Base-by-base conservation (phyloP, 2,113 vertebrate genomes). In the Suricata suricatta region DNA sequence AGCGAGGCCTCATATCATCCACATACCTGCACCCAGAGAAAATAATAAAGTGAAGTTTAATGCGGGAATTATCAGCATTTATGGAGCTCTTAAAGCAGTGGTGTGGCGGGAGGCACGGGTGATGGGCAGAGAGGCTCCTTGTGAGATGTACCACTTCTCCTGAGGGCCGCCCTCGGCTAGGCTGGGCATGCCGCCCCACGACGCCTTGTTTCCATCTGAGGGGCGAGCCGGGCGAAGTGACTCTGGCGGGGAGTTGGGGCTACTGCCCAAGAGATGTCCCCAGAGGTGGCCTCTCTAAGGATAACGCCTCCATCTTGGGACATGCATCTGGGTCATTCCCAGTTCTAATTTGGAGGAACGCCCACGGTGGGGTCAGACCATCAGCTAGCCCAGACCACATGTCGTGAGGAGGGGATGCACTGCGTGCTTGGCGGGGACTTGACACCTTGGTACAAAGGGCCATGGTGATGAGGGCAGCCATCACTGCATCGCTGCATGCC, bases 31-130 rank as follows among this genome's bases (percentile, higher is more conserved):
- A 99, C 99, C 99, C 99, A 98, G 99, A 99, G 99, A 99, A 99
- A 99, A 99, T 99, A 99, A 99, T 99, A 99, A 99, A 99, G 99
- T 99, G 99, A 99, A 99, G 99, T 99, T 99, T 99, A 99, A 99
- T 99, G 99, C 99, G 98, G 99, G 99, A 99, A 99, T 99, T 99
- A 99, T 99, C 99, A 99, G 99, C 99, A 99, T 99, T 99, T 99
- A 99, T 99, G 99, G 99, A 98, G 98, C 99, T 99, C 99, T 99
- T 99, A 99, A 97, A 99, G 98, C 98, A 97, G 96, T 79, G 93
- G 98, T 96, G 91, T 95, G 95, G 97, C 98, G 97, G 98, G 98
- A 98, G 98, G 98, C 84, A 98, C 69, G 1, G 27, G 68, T 33
- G 63, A 16, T 12, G 54, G 71, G 52, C 0, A 1, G 5, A 41